Base-by-base conservation (phyloP, 2,797 vertebrate species). In the Ambastaia sidthimunki region DNA sequence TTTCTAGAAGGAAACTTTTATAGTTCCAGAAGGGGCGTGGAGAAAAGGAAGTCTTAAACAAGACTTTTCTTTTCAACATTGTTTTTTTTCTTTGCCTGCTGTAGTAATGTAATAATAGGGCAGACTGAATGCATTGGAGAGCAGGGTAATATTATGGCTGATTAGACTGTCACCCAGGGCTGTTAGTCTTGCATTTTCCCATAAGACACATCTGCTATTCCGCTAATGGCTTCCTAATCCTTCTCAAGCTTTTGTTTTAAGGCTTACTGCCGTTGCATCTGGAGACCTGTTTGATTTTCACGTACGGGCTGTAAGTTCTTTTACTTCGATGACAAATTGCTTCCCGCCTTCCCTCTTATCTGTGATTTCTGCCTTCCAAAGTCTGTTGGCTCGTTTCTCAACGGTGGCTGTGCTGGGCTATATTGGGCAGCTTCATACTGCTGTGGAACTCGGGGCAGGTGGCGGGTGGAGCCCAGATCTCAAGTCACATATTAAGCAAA, bases 201-300 rank as follows among this genome's bases (percentile, higher is more conserved):
- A 59, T 68, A 74, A 68, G 80, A 69, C 75, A 82, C 75, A 78
- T 82, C 74, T 78, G 75, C 76, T 82, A 65, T 69, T 57, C 69
- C n/a, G 19, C 76, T 62, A 69, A 78, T 74, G 65, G 63, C 52
- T 73, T 62, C 34, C 4, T 82, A 78, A 78, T 82, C 70, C 81
- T 11, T 54, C 52, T 62, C 76, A 78, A 82, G 47, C 65, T 19
- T 44, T 41, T 69, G 37, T 9, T 25, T 72, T 12, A 62, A 50
- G 68, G 62, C 62, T 68, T 28, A 3, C 31, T 74, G 55, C 55
- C 75, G n/a, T 50, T 78, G 81, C 31, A 69, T 78, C 76, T 78
- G 76, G 71, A 47, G 76, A 23, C 65, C 37, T 52, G 57, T 78
- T 72, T 55, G 34, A 63, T n/a, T 3, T 76, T 13, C 34, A 5